These are phyloP conservation scores for Acanthurus tractus DNA, from an alignment of 2,797 vertebrate species.

Conservation along the genomic window DNA sequence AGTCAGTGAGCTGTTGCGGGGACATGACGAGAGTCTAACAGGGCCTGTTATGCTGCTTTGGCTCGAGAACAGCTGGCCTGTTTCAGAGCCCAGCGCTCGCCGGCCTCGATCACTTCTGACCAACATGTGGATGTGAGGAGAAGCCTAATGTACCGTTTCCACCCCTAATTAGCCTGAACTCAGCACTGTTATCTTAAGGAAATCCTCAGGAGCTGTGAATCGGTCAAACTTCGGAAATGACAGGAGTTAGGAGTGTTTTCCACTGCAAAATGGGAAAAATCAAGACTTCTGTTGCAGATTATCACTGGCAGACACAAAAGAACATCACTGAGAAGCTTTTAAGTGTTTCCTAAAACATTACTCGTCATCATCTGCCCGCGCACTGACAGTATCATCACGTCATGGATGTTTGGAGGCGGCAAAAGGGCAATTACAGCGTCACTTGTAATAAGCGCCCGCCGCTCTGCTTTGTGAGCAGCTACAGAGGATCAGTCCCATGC, in stretches of 20 bases:
- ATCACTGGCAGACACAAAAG: conserved; percentile 26
- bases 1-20: conserved; percentile 54
- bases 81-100: conserved; percentile 37
- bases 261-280: conserved; percentile 52
- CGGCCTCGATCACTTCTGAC: conserved; percentile 52
- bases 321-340: conserved; percentile 42
- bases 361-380: conserved; percentile 6
- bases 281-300: conserved; percentile 39
- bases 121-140: conserved; percentile 68
- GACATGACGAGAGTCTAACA: conserved; percentile 30
- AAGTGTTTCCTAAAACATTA: conserved; percentile 37
- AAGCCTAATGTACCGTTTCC: conserved; percentile 69
- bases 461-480: conserved; percentile 19
- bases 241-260: conserved; percentile 51
- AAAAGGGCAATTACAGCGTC: conserved; percentile 12
- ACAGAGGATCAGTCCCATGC: conserved; percentile 28
- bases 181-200: conserved; percentile 67
- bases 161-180: conserved; percentile 67
- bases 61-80: conserved; percentile 65
- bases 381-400: conserved; percentile 8
- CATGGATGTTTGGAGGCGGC: background rate
- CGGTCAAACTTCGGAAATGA: conserved; percentile 51
- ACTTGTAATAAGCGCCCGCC: conserved; percentile 41
- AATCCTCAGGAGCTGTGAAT: conserved; percentile 63
- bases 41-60: conserved; percentile 42